Evolutionary conservation across 2,113 vertebrate species (phyloP).

Genomic region (Antechinus stuartii): DNA sequence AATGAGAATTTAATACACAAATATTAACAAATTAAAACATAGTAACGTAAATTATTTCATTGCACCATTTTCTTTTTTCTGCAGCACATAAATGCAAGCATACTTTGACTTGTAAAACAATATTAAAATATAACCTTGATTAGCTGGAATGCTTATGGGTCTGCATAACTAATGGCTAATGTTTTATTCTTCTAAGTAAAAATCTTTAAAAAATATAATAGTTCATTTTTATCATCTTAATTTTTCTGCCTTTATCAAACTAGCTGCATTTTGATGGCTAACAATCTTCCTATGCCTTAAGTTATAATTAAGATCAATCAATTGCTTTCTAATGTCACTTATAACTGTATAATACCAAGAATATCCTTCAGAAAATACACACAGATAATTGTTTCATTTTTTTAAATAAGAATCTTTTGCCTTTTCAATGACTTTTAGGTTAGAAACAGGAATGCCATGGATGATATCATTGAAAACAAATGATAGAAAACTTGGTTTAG

Average conservation of each 20-base stretch:
- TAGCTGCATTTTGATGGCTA: neutral
- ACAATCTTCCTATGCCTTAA: neutral
- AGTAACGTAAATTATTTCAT: conserved; percentile 21
- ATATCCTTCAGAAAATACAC: neutral
- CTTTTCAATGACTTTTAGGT: neutral
- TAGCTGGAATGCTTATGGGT: neutral
- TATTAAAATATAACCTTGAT: neutral
- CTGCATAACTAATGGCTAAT: conserved; percentile 12
- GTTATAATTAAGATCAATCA: neutral
- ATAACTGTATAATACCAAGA: neutral
- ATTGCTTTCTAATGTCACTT: neutral
- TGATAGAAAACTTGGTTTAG: conserved; percentile 2
- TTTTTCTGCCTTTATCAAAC: neutral
- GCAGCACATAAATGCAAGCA: neutral
- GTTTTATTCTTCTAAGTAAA: neutral
- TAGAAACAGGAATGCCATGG: neutral
- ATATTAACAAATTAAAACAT: neutral
- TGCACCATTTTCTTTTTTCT: neutral
- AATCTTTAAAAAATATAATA: neutral
- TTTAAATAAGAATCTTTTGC: neutral
- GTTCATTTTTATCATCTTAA: neutral
- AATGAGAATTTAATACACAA: neutral
- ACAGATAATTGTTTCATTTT: neutral
- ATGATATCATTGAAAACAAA: conserved; percentile 16
- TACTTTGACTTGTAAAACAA: conserved; percentile 22